Percentiles rank a stretch among this genome's conserved stretches.
These are phyloP conservation scores for Tridacna crocea DNA, from an alignment of 2,888 invertebrate genomes.

Conservation along the genomic window DNA sequence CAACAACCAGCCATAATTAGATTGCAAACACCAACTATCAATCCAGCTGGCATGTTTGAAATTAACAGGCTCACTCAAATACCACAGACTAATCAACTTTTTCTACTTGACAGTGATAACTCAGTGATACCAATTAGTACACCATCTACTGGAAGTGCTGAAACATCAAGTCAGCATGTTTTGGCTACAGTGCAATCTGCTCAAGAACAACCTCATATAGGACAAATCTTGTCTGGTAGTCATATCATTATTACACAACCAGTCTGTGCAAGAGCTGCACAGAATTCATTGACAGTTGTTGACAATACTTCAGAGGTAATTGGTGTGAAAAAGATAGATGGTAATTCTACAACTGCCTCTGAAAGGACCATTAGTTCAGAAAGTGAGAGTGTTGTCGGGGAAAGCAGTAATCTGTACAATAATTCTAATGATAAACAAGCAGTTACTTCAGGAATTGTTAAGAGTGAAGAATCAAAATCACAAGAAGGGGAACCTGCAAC, in stretches of 20 bases:
- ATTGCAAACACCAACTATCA: conserved; percentile 11
- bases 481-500: neutral
- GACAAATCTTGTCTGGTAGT: conserved; percentile 15
- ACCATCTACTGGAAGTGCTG: neutral
- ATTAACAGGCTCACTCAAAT: conserved; percentile 7
- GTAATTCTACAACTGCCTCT: no score
- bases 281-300: conserved; percentile 3
- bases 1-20: conserved; percentile 5
- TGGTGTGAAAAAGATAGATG: neutral
- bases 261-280: neutral
- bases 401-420: neutral
- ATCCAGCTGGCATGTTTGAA: conserved; percentile 7
- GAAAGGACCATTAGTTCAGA: neutral
- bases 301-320: neutral
- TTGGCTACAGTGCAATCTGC: neutral
- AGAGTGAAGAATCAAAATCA: neutral
- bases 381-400: neutral
- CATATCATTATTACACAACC: conserved; percentile 16
- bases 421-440: neutral
- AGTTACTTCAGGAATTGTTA: neutral
- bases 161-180: neutral
- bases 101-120: neutral
- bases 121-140: conserved; percentile 21
- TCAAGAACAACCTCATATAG: conserved; percentile 3
- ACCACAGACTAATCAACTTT: neutral